Conservation (phyloP, 1,140 invertebrate genomes). For the Euglossa dilemma region DNA sequence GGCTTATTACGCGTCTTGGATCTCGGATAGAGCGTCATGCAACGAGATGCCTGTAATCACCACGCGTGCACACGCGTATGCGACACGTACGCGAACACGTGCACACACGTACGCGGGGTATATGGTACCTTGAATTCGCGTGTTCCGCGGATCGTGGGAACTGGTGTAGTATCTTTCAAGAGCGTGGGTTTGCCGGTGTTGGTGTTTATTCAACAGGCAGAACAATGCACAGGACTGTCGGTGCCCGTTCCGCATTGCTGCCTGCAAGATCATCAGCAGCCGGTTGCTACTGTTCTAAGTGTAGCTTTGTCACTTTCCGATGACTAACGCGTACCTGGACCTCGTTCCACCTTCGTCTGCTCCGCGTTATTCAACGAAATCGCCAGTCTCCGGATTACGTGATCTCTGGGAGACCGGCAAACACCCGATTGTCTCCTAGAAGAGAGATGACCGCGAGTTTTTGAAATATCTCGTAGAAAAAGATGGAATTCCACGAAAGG, state of each 20-base stretch:
- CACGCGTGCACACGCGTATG: background rate
- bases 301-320: conserved; percentile 50
- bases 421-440: background rate
- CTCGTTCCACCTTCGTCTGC: background rate
- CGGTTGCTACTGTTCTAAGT: conserved; percentile 65
- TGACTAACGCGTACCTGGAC: conserved; percentile 14
- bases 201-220: conserved; percentile 74
- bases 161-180: conserved; percentile 77
- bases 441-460: no score
- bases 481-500: no score
- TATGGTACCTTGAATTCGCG: conserved; percentile 76
- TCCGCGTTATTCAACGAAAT: conserved; percentile 14
- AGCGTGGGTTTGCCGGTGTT: conserved; percentile 74
- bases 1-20: conserved; percentile 46
- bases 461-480: no score
- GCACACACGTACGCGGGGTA: conserved; percentile 25
- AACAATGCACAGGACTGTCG: conserved; percentile 76
- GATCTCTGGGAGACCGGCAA: background rate
- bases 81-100: background rate
- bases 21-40: conserved; percentile 58
- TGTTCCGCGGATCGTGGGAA: conserved; percentile 76
- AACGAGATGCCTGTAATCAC: conserved; percentile 57
- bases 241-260: conserved; percentile 74
- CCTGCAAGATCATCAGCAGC: conserved; percentile 73
- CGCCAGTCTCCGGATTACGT: conserved; percentile 30